Percentiles rank a stretch among this genome's conserved stretches.
phyloP scores from a whole-genome alignment of 2,888 invertebrate genomes.

The Flexamia atlantica region DNA sequence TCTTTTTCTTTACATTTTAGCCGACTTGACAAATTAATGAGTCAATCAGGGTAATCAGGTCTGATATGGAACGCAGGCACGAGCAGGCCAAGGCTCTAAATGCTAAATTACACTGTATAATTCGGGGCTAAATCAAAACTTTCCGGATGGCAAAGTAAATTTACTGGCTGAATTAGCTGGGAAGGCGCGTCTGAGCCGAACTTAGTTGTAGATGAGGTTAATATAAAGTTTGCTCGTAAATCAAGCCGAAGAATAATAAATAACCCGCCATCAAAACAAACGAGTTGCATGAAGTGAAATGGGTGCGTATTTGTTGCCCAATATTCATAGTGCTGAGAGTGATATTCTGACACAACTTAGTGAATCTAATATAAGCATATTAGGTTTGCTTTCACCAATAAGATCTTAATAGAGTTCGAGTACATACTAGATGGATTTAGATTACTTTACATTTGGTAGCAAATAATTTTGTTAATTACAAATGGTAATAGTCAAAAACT shows the following conservation, averaged over 20 bases:
- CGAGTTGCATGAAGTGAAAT: background rate
- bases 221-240: conserved; percentile 43
- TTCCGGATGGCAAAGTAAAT: conserved; percentile 42
- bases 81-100: background rate
- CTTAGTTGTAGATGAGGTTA: conserved; percentile 50
- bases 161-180: conserved; percentile 33
- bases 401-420: too few species aligned
- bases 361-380: too few species aligned
- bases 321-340: too few species aligned
- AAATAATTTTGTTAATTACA: too few species aligned
- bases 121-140: conserved; percentile 43
- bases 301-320: background rate
- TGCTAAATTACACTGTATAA: conserved; percentile 40
- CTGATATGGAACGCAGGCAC: background rate
- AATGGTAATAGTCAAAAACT: too few species aligned
- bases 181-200: conserved; percentile 8
- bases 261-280: conserved; percentile 11
- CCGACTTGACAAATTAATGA: too few species aligned
- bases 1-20: too few species aligned
- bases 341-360: too few species aligned
- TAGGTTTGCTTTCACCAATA: too few species aligned
- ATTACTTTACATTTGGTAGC: too few species aligned
- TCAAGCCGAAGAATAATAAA: conserved; percentile 27
- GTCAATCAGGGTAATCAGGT: too few species aligned
- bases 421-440: too few species aligned